Conservation (phyloP, 2,113 vertebrate genomes). For the Gobius niger region DNA sequence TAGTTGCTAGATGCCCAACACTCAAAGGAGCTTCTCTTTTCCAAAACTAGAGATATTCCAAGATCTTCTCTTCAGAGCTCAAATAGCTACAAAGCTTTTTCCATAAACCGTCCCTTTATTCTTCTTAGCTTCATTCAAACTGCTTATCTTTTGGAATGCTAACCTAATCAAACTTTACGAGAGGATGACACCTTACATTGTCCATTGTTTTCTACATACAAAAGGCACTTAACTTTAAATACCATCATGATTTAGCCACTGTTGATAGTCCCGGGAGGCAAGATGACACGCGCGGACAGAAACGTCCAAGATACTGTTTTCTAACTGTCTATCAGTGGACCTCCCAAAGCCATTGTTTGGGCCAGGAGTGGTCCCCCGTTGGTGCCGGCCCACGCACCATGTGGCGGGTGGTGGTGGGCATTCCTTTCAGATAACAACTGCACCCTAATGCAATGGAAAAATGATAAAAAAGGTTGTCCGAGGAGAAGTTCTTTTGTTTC, state of each 20-base stretch:
- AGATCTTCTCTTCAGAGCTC: too few species aligned
- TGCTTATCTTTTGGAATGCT: background rate
- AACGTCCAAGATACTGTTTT: background rate
- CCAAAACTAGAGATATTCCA: too few species aligned
- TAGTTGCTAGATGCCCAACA: too few species aligned
- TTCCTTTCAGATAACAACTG: background rate
- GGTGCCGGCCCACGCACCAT: background rate
- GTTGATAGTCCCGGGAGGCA: background rate
- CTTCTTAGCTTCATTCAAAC: too few species aligned
- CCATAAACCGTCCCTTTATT: too few species aligned
- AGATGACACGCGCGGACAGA: background rate
- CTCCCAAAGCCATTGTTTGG: conserved; percentile 7
- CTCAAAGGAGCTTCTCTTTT: too few species aligned
- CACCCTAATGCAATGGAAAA: background rate
- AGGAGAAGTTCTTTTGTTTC: background rate
- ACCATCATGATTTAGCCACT: background rate
- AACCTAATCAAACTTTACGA: background rate
- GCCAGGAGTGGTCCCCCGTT: conserved; percentile 1
- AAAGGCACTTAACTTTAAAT: conserved; percentile 1
- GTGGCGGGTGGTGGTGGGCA: background rate
- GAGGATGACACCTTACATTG: background rate
- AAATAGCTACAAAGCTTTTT: too few species aligned
- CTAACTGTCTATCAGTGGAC: background rate
- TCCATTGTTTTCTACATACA: conserved; percentile 4
- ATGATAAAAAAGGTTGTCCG: background rate